Evolutionary conservation across 2,888 invertebrate species (phyloP).

Genomic region (Cephalotes varians): DNA sequence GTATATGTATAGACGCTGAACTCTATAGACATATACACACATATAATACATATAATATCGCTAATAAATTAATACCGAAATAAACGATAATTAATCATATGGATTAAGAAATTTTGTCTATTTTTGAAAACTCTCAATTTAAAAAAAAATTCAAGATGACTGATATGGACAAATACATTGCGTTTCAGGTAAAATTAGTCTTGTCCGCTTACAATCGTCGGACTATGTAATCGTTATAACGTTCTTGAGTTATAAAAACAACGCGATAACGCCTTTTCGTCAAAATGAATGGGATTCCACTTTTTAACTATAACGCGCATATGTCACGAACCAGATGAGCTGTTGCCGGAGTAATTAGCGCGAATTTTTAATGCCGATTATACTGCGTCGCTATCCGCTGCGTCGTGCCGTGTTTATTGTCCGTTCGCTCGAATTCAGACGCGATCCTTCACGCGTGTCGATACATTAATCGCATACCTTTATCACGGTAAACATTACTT

Average conservation of each 20-base stretch:
- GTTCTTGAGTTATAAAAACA: conserved; percentile 8
- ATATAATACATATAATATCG: too few species aligned
- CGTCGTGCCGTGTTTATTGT: not conserved
- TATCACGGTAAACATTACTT: conserved; percentile 31
- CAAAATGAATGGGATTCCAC: conserved; percentile 16
- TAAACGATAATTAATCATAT: too few species aligned
- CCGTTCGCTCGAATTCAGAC: not conserved
- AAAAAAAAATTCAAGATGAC: too few species aligned
- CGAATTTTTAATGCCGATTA: not conserved
- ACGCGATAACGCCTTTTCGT: conserved; percentile 10
- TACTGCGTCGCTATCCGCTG: not conserved
- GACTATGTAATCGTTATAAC: conserved; percentile 2
- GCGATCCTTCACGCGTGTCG: not conserved
- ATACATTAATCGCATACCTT: not conserved
- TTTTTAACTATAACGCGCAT: not conserved
- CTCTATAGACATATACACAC: too few species aligned
- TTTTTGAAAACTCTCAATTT: too few species aligned
- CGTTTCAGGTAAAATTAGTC: not conserved
- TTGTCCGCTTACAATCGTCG: not conserved
- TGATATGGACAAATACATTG: not conserved
- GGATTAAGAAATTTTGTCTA: too few species aligned
- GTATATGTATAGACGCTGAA: too few species aligned
- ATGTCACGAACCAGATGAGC: not conserved
- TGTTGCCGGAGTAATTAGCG: not conserved
- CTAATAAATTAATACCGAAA: too few species aligned